These are phyloP conservation scores for Campoletis raptor DNA, from an alignment of 2,888 invertebrate species.

Conservation along the genomic window DNA sequence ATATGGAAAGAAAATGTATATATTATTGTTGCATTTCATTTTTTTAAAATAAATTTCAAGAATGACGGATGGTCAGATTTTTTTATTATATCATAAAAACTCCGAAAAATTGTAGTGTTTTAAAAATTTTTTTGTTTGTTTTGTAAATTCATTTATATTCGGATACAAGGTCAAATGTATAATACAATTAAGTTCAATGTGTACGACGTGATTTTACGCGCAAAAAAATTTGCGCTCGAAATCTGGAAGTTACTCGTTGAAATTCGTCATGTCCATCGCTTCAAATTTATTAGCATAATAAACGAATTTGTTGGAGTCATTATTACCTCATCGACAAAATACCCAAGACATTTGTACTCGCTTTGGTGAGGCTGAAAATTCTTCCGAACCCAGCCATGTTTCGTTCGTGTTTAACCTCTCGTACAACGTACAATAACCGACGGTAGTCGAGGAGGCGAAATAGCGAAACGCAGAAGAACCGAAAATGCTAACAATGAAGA, in stretches of 20 bases:
- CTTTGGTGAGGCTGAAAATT: conserved; percentile 52
- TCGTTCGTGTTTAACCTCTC: conserved; percentile 35
- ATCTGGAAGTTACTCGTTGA: background rate
- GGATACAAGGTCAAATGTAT: background rate
- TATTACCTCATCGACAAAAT: conserved; percentile 69
- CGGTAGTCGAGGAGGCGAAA: background rate
- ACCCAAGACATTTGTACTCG: conserved; percentile 33
- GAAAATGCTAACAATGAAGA: background rate
- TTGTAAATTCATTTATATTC: background rate
- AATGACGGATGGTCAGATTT: background rate
- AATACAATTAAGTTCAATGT: background rate
- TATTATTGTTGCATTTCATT: background rate
- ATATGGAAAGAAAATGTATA: background rate
- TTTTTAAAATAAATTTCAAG: background rate
- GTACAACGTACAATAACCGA: background rate
- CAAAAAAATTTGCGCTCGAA: background rate
- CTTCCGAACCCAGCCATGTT: conserved; percentile 71
- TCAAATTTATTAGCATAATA: conserved; percentile 69
- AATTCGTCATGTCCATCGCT: conserved; percentile 73
- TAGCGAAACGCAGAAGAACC: background rate
- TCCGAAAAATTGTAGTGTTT: background rate
- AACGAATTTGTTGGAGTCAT: conserved; percentile 63
- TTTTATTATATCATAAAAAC: background rate
- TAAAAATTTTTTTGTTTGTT: background rate
- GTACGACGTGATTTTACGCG: too few relatives aligned